Percentiles rank a stretch among this genome's conserved stretches.
Conservation (phyloP, 2,888 invertebrate genomes). For the Cheilosia urbana region DNA sequence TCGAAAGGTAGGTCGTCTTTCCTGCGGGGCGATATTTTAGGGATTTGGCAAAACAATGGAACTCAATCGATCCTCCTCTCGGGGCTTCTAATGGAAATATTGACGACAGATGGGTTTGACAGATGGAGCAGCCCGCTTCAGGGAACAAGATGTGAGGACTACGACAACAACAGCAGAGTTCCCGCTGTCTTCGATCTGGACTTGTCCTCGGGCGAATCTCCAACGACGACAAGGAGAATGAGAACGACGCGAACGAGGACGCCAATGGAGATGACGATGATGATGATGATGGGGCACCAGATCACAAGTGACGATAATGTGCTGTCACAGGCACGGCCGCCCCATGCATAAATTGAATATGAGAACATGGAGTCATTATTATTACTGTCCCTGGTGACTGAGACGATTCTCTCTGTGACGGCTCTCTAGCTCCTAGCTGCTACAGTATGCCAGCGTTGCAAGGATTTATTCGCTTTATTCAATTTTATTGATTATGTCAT, state of each 20-base stretch:
- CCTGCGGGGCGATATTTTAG: constrained; percentile 49
- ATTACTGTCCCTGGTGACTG: constrained; percentile 69
- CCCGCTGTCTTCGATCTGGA: constrained; percentile 44
- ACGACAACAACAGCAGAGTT: constrained; percentile 66
- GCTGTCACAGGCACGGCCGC: constrained; percentile 78
- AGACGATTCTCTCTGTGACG: constrained; percentile 45
- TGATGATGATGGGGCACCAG: constrained; percentile 75
- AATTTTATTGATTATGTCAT: constrained; percentile 76
- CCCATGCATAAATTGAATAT: constrained; percentile 76
- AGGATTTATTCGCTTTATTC: constrained; percentile 75
- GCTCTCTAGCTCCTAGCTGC: constrained; percentile 20
- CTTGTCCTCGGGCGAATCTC: constrained; percentile 36
- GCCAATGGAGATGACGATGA: constrained; percentile 63
- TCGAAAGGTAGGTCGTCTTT: not conserved
- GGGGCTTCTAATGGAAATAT: constrained; percentile 67
- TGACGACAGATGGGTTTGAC: constrained; percentile 75
- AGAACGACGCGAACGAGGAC: constrained; percentile 22
- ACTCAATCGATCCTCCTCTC: constrained; percentile 45
- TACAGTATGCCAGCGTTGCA: constrained; percentile 63
- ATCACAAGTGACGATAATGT: constrained; percentile 80
- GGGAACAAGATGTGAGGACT: constrained; percentile 60
- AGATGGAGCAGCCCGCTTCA: constrained; percentile 53
- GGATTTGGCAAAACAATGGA: constrained; percentile 72
- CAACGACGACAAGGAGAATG: constrained; percentile 21
- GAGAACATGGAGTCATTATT: constrained; percentile 76